Base-by-base conservation (phyloP, 2,113 vertebrate species). In the Archocentrus centrarchus region DNA sequence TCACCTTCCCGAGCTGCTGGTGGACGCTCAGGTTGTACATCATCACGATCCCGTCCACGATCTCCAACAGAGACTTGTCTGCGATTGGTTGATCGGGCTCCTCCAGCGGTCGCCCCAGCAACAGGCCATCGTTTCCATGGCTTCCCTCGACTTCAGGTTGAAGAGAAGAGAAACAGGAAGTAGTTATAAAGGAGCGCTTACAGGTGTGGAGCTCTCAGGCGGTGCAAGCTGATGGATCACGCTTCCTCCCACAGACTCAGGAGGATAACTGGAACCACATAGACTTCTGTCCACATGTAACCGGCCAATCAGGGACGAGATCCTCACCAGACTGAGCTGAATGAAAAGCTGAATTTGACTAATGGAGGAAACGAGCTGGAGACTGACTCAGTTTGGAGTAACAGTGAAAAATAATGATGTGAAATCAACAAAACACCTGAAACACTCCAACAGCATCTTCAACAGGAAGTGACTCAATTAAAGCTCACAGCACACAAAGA, bases 1-100 rank as follows among this genome's bases (percentile, higher is more conserved):
- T 82, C 88, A 99, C 98, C 98, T 99, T 99, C 37, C 98, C 98
- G 86, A 99, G 96, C 92, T 99, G 98, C 95, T 99, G 98, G 90
- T 99, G 98, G 4, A 99, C 98, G 4, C 98, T 99, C 89, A 99
- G 96, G 89, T 97, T 99, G 90, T 99, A 99, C 98, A 99, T 99
- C 97, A 99, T 99, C 94, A 99, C 93, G 30, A 97, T 96, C 0
- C 98, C 98, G 13, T 99, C 98, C 24, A 98, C 92, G 24, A 99
- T 95, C 92, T 99, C 98, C 94, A 99, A 91, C 78, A 99, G 95
- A 0, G 98, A 99, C 94, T 98, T 99, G 91, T 99, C 98, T 0
- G 97, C 96, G 81, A 99, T 96, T 41, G 96, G 96, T 89, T 97
- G 96, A 20, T 99, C 97, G 0, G 97, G 96, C 82, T 99, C 97